phyloP scores from a whole-genome alignment of 2,888 invertebrate species.

The Salticus scenicus region DNA sequence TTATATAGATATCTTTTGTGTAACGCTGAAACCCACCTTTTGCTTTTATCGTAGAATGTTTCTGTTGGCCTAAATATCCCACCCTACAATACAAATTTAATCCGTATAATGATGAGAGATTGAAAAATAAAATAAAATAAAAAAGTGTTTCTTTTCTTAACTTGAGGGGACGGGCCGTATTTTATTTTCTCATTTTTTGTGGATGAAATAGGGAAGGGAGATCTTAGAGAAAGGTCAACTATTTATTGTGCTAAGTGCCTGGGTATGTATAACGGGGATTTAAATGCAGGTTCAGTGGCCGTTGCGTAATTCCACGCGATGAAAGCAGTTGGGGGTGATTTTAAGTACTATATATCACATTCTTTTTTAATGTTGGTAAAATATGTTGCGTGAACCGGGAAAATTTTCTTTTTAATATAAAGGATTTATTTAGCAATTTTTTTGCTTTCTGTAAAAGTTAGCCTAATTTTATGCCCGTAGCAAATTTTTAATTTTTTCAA shows the following conservation, averaged over 20 bases:
- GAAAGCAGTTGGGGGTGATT: not conserved
- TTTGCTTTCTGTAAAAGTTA: too few species aligned
- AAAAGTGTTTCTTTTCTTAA: conserved; percentile 26
- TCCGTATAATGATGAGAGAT: conserved; percentile 38
- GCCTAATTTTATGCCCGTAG: too few species aligned
- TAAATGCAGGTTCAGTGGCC: not conserved
- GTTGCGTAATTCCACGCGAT: not conserved
- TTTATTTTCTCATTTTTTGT: not conserved
- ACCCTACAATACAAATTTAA: conserved; percentile 39
- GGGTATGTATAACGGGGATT: not conserved
- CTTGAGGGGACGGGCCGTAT: conserved; percentile 8
- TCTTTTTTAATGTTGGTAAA: not conserved
- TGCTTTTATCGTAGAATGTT: not conserved
- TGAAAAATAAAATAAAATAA: not conserved
- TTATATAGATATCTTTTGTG: too few species aligned
- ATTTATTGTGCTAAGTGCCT: not conserved
- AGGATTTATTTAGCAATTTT: too few species aligned
- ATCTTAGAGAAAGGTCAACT: not conserved
- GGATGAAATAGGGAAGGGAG: not conserved
- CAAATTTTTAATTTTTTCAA: too few species aligned
- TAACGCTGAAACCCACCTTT: too few species aligned
- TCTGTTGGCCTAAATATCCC: conserved; percentile 52
- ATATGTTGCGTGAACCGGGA: not conserved
- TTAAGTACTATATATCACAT: not conserved
- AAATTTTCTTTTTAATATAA: too few species aligned